Percentiles rank a stretch among this genome's conserved stretches.
These are phyloP conservation scores for Drosophila pallidifrons DNA, from an alignment of 1,140 invertebrate species.

Conservation along the genomic window DNA sequence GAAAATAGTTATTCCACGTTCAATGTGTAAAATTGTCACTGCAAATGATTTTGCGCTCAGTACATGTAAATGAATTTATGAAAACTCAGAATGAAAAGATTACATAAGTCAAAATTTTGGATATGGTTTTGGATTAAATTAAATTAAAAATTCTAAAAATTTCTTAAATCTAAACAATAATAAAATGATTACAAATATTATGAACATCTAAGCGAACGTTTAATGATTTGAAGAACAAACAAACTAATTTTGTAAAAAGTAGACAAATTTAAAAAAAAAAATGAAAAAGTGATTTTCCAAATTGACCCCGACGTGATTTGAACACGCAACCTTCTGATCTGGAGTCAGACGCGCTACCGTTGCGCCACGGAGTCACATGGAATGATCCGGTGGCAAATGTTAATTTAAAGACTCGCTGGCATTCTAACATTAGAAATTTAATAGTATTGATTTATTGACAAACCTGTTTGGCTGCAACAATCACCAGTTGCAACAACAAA, in stretches of 20 bases:
- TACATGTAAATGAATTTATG: no score
- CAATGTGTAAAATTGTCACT: no score
- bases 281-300: not conserved
- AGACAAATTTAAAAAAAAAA: not conserved
- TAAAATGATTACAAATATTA: no score
- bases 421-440: constrained; percentile 27
- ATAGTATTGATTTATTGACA: constrained; percentile 51
- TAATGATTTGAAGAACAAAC: no score
- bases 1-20: no score
- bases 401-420: not conserved
- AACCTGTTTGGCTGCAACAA: constrained; percentile 23
- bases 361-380: constrained; percentile 94
- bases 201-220: no score
- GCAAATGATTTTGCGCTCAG: no score
- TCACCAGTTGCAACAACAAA: not conserved
- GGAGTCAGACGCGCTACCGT: constrained; percentile 99
- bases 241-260: not conserved
- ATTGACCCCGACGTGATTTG: constrained; percentile 98
- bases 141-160: no score
- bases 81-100: no score
- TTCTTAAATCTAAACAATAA: no score
- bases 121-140: no score
- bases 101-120: no score
- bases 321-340: constrained; percentile 99
- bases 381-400: constrained; percentile 22